A percentile compares a stretch with the other conserved stretches of the same genome.
These are phyloP conservation scores for Steinernema khuongi DNA, from an alignment of 1,140 invertebrate genomes.

Conservation along the genomic window DNA sequence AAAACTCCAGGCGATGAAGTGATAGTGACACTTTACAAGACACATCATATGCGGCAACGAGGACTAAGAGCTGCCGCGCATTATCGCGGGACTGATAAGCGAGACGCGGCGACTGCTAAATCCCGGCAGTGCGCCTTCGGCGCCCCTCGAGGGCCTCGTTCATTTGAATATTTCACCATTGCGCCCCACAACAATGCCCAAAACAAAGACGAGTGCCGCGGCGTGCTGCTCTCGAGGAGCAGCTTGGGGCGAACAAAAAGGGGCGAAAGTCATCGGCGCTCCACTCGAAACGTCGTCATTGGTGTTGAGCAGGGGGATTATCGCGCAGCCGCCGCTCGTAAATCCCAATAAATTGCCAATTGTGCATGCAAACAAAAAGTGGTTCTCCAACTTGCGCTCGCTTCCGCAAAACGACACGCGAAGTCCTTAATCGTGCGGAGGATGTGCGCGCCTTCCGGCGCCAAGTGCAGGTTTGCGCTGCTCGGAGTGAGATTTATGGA, in stretches of 20 bases:
- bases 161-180: conserved; percentile 5
- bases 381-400: neutral
- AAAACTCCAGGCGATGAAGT: too few species aligned
- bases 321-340: conserved; percentile 9
- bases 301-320: neutral
- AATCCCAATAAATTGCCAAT: conserved; percentile 13
- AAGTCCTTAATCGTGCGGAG: too few species aligned
- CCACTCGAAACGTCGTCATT: neutral
- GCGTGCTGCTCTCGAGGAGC: neutral
- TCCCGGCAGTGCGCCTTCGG: neutral
- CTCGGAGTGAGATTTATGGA: too few species aligned
- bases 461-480: too few species aligned
- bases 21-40: too few species aligned
- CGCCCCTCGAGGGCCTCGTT: conserved; percentile 4
- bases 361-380: conserved; percentile 11
- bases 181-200: neutral
- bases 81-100: too few species aligned
- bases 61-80: too few species aligned
- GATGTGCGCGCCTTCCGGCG: too few species aligned
- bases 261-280: neutral
- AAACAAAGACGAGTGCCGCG: neutral
- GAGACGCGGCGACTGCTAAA: too few species aligned
- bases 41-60: too few species aligned
- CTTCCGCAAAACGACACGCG: too few species aligned
- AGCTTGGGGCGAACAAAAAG: neutral